Percentiles rank a stretch among this genome's conserved stretches.
Conservation (phyloP, 2,113 vertebrate genomes). For the Epinephelus fuscoguttatus region DNA sequence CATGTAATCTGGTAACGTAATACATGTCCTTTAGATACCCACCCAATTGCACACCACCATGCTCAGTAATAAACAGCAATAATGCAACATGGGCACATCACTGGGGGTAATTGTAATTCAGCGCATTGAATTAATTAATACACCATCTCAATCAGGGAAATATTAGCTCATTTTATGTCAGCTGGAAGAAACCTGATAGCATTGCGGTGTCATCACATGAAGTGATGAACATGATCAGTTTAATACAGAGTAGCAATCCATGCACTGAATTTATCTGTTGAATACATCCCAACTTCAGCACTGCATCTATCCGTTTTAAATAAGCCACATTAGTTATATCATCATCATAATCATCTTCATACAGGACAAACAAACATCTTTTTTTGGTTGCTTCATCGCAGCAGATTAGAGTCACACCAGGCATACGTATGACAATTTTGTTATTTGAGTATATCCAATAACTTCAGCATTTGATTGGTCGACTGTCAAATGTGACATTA, state of each 20-base stretch:
- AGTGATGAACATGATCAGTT: constrained; percentile 13
- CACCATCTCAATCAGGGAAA: constrained; percentile 5
- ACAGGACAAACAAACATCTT: not conserved
- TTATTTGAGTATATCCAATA: not conserved
- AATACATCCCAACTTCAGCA: constrained; percentile 2
- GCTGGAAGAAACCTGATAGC: constrained; percentile 26
- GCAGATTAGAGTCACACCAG: not conserved
- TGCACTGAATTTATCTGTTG: not conserved
- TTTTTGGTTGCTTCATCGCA: not conserved
- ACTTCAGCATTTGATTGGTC: not conserved
- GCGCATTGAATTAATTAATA: constrained; percentile 29
- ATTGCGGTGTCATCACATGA: not conserved
- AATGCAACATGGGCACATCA: constrained; percentile 22
- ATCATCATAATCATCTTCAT: not conserved
- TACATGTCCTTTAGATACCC: constrained; percentile 28
- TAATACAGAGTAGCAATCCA: not conserved
- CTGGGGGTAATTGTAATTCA: constrained; percentile 25
- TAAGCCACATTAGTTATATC: not conserved
- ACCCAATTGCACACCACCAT: not conserved
- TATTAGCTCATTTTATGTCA: constrained; percentile 24
- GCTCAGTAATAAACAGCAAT: constrained; percentile 21
- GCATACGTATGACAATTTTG: too few relatives aligned
- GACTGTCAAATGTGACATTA: not conserved
- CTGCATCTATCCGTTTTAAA: constrained; percentile 3
- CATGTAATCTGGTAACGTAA: constrained; percentile 33